Base-by-base conservation (phyloP, 2,888 invertebrate genomes). In the Congeria kusceri region DNA sequence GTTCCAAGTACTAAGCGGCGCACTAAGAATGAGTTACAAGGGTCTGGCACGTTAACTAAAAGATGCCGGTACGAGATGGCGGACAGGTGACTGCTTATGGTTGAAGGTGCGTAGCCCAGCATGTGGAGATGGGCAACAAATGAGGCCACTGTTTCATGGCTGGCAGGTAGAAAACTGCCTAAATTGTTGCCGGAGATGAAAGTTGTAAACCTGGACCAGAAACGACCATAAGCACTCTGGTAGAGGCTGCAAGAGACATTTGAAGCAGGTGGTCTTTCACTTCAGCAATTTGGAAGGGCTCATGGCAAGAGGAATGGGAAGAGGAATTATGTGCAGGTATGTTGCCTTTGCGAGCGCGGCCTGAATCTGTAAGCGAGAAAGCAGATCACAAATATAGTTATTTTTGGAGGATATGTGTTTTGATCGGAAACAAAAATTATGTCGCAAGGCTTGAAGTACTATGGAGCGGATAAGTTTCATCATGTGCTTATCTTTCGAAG, bases 401-500 rank as follows among this genome's bases (percentile, higher is more conserved):
- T 67, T 29, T 13, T 28, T 49, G 11, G 67, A 47, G 18, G 62
- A 9, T 20, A 72, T 72, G 13, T 77, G 67, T n/a, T 61, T 68
- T 0, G 67, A 32, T 5, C 20, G 29, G 46, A 72, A 72, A 28
- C 64, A 59, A 39, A 77, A 77, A 32, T 77, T 77, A 49, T 67
- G 25, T 59, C 63, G 23, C n/a, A 72, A 29, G n/a, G 59, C 49
- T 32, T 49, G 23, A 11, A 67, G 63, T 11, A 77, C 72, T 39
- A 72, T 77, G 3, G 68, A 57, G 18, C 77, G 28, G 15, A 72
- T 32, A 27, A 77, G 58, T 18, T 66, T 70, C 77, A 77, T 77
- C 28, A 72, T 71, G 20, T 29, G 23, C n/a, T 66, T 29, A 46
- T 77, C 77, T 39, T 71, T 77, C 7, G 62, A 71, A 7, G 75